Evolutionary conservation across 2,797 vertebrate genomes (phyloP).

Genomic region (Phylloscopus collybita): DNA sequence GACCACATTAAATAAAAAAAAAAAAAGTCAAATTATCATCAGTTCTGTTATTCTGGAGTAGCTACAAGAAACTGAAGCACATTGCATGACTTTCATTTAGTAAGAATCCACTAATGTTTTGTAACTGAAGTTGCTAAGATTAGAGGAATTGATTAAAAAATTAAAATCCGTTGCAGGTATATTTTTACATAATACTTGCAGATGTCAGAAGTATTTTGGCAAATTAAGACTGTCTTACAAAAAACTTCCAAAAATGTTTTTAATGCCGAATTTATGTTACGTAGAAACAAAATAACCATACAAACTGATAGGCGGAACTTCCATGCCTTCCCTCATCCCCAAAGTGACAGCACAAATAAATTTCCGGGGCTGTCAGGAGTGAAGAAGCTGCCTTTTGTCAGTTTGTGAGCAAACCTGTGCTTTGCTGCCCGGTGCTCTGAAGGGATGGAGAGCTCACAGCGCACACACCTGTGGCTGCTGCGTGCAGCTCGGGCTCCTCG

Average conservation of each 20-base stretch:
- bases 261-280: neutral
- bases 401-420: neutral
- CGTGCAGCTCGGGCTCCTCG: fast-evolving
- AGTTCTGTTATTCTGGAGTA: neutral
- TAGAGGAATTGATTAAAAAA: neutral
- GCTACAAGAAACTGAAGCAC: neutral
- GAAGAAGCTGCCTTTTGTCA: neutral
- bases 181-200: neutral
- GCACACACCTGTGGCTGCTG: neutral
- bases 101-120: neutral
- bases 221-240: neutral
- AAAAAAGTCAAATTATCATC: neutral
- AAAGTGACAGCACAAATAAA: fast-evolving
- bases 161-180: neutral
- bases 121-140: neutral
- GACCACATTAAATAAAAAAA: neutral
- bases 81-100: neutral
- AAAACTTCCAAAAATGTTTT: neutral
- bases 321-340: neutral
- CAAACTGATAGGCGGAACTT: neutral
- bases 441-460: fast-evolving
- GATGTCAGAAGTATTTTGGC: neutral
- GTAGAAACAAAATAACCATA: neutral
- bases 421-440: neutral
- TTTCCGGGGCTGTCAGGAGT: neutral